Base-by-base conservation (phyloP, 2,797 vertebrate species). In the Gastrophryne carolinensis region DNA sequence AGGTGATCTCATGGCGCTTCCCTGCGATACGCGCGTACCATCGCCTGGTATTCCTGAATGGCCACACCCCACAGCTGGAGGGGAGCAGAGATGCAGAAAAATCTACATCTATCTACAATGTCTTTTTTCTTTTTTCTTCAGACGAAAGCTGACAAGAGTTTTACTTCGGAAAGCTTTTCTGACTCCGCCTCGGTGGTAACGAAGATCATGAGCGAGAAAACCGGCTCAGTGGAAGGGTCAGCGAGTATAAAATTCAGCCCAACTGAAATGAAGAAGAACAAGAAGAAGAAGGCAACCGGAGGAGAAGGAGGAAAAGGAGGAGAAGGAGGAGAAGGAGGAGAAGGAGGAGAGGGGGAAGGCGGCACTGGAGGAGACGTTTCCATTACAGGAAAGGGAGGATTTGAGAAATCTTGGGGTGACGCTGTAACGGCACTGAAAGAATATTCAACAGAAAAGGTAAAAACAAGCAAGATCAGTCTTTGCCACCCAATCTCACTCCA, bases 81-180 rank as follows among this genome's bases (percentile, higher is more conserved):
- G n/a, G n/a, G n/a, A n/a, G n/a, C n/a, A n/a, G n/a, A n/a, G n/a
- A n/a, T n/a, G n/a, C n/a, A n/a, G n/a, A n/a, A n/a, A n/a, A n/a
- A n/a, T n/a, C n/a, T n/a, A n/a, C n/a, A n/a, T n/a, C n/a, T n/a
- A n/a, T n/a, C n/a, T n/a, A n/a, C n/a, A n/a, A n/a, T n/a, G 1
- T 44, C 12, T 47, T 47, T 19, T 47, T 9, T n/a, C n/a, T n/a
- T n/a, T n/a, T n/a, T n/a, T n/a, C n/a, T n/a, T 37, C 49, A 98
- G 95, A 95, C 93, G 26, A 84, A 79, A 61, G 90, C 83, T 23
- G 91, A 94, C 21, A 95, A 95, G 86, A 87, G 73, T 0, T 78
- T 89, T 21, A 91, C 92, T 23, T 88, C 78, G 41, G 90, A 94
- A 65, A 80, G 89, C 76, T 95, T 91, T 47, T 87, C 93, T 1